Evolutionary conservation across 2,888 invertebrate genomes (phyloP).

Genomic region (Rotaria sp.): DNA sequence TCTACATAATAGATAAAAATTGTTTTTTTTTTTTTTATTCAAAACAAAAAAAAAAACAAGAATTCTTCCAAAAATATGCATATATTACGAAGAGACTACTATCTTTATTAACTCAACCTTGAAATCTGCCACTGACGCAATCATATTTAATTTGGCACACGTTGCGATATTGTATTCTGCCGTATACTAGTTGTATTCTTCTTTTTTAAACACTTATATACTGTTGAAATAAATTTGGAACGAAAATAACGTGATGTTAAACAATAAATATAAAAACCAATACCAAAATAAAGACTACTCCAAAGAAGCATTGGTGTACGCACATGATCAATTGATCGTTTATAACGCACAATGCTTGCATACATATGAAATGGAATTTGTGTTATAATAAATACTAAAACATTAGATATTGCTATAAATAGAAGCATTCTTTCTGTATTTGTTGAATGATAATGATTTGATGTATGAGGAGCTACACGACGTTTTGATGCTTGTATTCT

Average conservation of each 20-base stretch:
- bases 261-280: conserved; percentile 27
- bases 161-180: background rate
- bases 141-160: background rate
- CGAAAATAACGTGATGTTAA: conserved; percentile 4
- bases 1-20: too few relatives aligned
- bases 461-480: background rate
- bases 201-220: background rate
- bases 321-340: background rate
- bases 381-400: conserved; percentile 20
- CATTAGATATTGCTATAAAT: background rate
- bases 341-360: background rate
- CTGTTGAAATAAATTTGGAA: background rate
- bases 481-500: background rate
- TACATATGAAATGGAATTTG: conserved; percentile 24
- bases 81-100: too few relatives aligned
- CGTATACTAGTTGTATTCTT: background rate
- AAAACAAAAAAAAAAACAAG: too few relatives aligned
- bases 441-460: background rate
- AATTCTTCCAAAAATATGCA: too few relatives aligned
- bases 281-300: conserved; percentile 25
- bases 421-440: background rate
- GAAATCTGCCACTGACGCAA: too few relatives aligned
- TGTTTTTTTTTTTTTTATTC: too few relatives aligned
- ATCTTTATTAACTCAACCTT: too few relatives aligned
- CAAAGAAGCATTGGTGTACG: background rate